These are phyloP conservation scores for Excalfactoria chinensis DNA, from an alignment of 2,113 vertebrate species.

Conservation along the genomic window DNA sequence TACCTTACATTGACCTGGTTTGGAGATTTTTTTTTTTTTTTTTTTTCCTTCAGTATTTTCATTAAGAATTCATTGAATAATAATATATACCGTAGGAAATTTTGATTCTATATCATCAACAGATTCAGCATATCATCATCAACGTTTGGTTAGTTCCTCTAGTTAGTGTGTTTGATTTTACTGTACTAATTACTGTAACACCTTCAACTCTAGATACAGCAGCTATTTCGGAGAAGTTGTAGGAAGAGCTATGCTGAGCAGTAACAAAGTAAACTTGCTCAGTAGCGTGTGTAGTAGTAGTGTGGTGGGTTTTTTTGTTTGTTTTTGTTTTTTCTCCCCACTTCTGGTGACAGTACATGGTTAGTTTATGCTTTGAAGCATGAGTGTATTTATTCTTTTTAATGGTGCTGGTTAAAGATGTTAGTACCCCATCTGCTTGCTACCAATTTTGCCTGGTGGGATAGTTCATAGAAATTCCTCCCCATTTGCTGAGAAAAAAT, in stretches of 20 bases:
- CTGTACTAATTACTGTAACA: background rate
- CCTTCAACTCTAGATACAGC: background rate
- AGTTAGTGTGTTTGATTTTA: background rate
- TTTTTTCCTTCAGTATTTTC: too few species aligned
- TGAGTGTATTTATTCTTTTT: slow-evolving; percentile 15
- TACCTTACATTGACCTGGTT: background rate
- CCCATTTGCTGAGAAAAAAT: slow-evolving; percentile 19
- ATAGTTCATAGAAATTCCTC: slow-evolving; percentile 12
- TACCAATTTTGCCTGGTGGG: background rate
- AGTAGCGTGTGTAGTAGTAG: too few species aligned
- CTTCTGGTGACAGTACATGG: background rate
- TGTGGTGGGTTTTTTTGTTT: background rate
- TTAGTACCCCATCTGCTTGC: background rate
- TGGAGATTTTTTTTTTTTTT: background rate
- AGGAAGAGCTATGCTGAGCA: background rate
- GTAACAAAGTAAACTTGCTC: background rate
- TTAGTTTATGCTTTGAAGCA: slow-evolving; percentile 35
- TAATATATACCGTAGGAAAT: background rate
- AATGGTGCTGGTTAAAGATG: slow-evolving; percentile 4
- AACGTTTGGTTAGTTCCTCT: background rate
- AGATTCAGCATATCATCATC: background rate
- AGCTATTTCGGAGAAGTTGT: background rate
- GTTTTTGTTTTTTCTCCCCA: fast-evolving
- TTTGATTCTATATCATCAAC: background rate
- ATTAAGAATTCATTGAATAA: background rate